Conservation (phyloP, 1,140 invertebrate species). For the Hesperophylax magnus region DNA sequence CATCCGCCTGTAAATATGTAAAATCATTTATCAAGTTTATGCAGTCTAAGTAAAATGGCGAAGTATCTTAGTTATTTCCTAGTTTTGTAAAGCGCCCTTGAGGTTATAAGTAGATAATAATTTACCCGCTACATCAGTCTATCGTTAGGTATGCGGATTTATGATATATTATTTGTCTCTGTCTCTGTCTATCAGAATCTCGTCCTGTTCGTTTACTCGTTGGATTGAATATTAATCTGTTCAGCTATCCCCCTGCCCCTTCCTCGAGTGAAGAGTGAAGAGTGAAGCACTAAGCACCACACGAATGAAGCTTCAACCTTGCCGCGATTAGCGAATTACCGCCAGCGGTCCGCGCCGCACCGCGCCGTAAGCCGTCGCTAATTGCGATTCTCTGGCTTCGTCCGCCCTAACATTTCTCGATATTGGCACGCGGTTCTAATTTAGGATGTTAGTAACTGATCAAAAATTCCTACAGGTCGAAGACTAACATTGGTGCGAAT, state of each 20-base stretch:
- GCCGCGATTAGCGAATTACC: slow-evolving; percentile 37
- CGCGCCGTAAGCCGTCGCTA: neutral
- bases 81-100: neutral
- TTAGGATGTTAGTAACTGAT: neutral
- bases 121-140: neutral
- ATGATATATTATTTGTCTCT: neutral
- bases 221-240: neutral
- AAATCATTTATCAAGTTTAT: too few species aligned
- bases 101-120: slow-evolving; percentile 14
- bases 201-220: neutral
- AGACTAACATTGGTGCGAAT: neutral
- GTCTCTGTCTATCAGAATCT: neutral
- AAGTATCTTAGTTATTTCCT: too few species aligned
- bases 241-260: neutral
- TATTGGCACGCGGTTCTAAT: slow-evolving; percentile 34
- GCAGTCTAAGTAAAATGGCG: too few species aligned
- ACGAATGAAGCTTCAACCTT: slow-evolving; percentile 21
- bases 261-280: neutral
- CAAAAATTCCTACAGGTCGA: slow-evolving; percentile 20
- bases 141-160: neutral
- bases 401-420: slow-evolving; percentile 28
- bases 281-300: neutral
- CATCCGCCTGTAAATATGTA: too few species aligned
- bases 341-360: neutral
- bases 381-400: slow-evolving; percentile 22